Conservation (phyloP, 1,140 invertebrate species). For the Drosophila pallidifrons region DNA sequence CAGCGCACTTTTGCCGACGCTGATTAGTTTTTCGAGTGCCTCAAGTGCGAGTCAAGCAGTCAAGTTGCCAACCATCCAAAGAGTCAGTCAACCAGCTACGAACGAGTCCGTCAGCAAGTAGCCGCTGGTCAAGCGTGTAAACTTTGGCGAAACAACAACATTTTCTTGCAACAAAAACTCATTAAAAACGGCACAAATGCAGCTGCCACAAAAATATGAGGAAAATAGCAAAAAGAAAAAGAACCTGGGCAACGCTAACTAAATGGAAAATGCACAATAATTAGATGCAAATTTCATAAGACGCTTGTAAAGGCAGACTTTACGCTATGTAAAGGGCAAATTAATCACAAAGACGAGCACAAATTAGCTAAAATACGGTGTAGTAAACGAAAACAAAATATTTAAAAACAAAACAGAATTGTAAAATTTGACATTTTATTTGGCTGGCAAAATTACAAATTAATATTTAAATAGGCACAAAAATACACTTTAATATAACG, state of each 20-base stretch:
- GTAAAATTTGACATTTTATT: neutral
- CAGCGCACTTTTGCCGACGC: slow-evolving; percentile 56
- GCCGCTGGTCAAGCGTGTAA: slow-evolving; percentile 58
- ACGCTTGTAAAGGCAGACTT: slow-evolving; percentile 52
- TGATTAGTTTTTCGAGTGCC: slow-evolving; percentile 82
- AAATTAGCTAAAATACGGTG: slow-evolving; percentile 17
- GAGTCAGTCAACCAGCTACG: slow-evolving; percentile 33
- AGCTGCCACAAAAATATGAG: slow-evolving; percentile 69
- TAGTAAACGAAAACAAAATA: neutral
- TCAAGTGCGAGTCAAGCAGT: slow-evolving; percentile 67
- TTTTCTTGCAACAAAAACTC: slow-evolving; percentile 70
- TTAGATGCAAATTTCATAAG: slow-evolving; percentile 72
- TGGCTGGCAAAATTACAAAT: neutral
- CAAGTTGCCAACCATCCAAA: slow-evolving; percentile 58
- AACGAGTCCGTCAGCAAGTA: slow-evolving; percentile 34
- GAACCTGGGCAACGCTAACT: slow-evolving; percentile 33
- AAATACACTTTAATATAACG: too few relatives aligned
- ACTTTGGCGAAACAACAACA: slow-evolving; percentile 48
- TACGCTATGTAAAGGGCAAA: slow-evolving; percentile 35
- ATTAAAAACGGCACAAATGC: slow-evolving; percentile 78
- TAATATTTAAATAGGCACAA: neutral
- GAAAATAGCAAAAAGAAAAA: slow-evolving; percentile 33
- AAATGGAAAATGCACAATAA: slow-evolving; percentile 78
- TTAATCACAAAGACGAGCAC: slow-evolving; percentile 14
- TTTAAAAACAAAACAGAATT: neutral